phyloP scores from a whole-genome alignment of 2,797 vertebrate genomes.

The Sebastes trivittatus region DNA sequence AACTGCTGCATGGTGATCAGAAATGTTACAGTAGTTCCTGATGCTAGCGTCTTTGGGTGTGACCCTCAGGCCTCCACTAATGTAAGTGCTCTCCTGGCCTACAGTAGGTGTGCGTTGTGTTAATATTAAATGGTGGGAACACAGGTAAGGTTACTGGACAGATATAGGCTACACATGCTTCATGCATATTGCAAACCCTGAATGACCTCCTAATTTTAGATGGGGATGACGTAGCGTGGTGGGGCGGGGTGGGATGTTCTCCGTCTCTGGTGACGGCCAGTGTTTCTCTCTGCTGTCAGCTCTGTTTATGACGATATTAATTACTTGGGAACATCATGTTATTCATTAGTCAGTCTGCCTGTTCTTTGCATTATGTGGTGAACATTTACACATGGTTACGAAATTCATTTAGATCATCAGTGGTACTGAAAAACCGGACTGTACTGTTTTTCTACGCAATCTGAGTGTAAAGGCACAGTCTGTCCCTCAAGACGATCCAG shows the following conservation, averaged over 20 bases:
- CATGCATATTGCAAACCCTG: constrained; percentile 66
- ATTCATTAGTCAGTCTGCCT: not conserved
- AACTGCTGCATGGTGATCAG: not conserved
- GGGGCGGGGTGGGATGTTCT: constrained; percentile 17
- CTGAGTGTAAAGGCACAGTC: not conserved
- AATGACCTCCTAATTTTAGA: constrained; percentile 67
- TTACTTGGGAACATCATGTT: not conserved
- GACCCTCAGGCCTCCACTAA: not conserved
- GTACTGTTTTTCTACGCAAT: too few species aligned
- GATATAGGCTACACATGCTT: constrained; percentile 41
- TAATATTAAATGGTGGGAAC: constrained; percentile 54
- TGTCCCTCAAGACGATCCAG: not conserved
- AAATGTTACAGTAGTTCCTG: not conserved
- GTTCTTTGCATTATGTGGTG: not conserved
- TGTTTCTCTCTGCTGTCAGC: constrained; percentile 19
- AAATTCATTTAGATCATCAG: not conserved
- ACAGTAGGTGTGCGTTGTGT: constrained; percentile 15
- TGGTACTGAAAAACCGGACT: not conserved
- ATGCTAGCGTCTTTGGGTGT: not conserved
- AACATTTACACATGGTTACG: not conserved
- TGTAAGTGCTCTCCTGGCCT: constrained; percentile 3
- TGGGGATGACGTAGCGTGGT: constrained; percentile 14
- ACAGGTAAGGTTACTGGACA: constrained; percentile 51
- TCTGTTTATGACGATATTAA: constrained; percentile 10
- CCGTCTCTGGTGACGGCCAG: constrained; percentile 43